These are phyloP conservation scores for Tolmerus cingulatus DNA, from an alignment of 2,888 invertebrate genomes.

Conservation along the genomic window DNA sequence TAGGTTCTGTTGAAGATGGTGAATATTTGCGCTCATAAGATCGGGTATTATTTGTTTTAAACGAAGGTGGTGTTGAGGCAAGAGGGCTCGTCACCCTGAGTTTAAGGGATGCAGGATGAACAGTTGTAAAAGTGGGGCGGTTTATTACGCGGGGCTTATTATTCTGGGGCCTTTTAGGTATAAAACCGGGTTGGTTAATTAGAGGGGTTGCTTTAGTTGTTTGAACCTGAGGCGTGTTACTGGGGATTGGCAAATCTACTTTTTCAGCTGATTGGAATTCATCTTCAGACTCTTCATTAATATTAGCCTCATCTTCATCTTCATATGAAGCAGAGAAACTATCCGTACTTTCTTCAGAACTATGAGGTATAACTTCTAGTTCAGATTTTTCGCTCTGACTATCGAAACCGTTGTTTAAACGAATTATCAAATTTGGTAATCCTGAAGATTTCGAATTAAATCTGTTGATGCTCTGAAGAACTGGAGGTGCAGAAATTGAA, in stretches of 20 bases:
- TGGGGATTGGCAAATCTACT: not conserved
- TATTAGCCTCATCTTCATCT: slow-evolving; percentile 3
- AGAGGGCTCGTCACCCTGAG: slow-evolving; percentile 56
- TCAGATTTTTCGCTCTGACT: slow-evolving; percentile 49
- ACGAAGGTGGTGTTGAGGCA: slow-evolving; percentile 57
- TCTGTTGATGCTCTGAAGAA: not conserved
- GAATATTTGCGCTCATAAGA: slow-evolving; percentile 61
- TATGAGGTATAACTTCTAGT: slow-evolving; percentile 40
- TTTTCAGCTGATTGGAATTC: slow-evolving; percentile 47
- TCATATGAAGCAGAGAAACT: slow-evolving; percentile 17
- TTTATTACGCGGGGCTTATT: slow-evolving; percentile 56
- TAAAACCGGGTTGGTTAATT: not conserved
- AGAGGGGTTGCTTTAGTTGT: slow-evolving; percentile 50
- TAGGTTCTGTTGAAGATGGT: slow-evolving; percentile 53
- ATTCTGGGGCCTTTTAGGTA: slow-evolving; percentile 32
- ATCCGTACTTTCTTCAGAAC: slow-evolving; percentile 46
- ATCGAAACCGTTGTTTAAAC: slow-evolving; percentile 46
- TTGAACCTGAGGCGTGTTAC: slow-evolving; percentile 49
- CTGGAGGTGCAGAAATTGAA: not conserved
- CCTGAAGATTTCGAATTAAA: not conserved
- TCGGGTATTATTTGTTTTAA: slow-evolving; percentile 58
- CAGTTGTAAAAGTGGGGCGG: slow-evolving; percentile 55
- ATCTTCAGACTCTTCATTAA: slow-evolving; percentile 45
- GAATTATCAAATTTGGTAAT: slow-evolving; percentile 31
- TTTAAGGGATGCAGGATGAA: slow-evolving; percentile 58